Base-by-base conservation (phyloP, 2,888 invertebrate species). In the Platycheirus albimanus region DNA sequence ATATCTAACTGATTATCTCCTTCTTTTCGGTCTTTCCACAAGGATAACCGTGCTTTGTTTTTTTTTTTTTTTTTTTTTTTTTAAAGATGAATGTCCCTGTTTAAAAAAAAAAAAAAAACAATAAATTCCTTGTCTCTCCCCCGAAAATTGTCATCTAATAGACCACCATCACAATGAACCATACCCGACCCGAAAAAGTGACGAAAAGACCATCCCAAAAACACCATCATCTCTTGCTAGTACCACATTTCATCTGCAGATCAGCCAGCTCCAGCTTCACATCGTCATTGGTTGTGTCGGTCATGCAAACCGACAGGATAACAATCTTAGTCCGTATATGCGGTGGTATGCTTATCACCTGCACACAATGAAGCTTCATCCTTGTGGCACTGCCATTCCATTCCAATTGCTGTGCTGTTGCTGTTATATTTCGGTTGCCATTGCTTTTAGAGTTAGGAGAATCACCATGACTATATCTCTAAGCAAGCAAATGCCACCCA, bases 171-270 rank as follows among this genome's bases (percentile, higher is more conserved):
- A 36, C 17, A 2, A 8, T 10, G 2, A 1, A 15, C 11, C 52
- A 52, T n/a, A n/a, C 20, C 17, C 1, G 2, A 49, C 10, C 36
- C 47, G 51, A 43, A 74, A 43, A 1, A 75, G 75, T 80, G 80
- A 75, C 56, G 80, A 76, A 75, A 70, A 15, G 51, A 70, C 64
- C 64, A 70, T 70, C 74, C 69, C 43, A 72, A 41, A 64, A 41
- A 64, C 61, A 64, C 49, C 63, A 64, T 52, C 38, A 45, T 56
- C 41, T n/a, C 54, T n/a, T 56, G 15, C 43, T 19, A 69, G 64
- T 24, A 69, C 80, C 80, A 81, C 80, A 81, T 76, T 81, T 81
- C 80, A 81, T 52, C 76, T 70, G 58, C 80, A 81, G 80, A 81
- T 76, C 76, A 64, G 51, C 70, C 49, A 63, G 67, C 30, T 47